These are phyloP conservation scores for Coryphaenoides rupestris DNA, from an alignment of 2,113 vertebrate genomes.

Conservation along the genomic window DNA sequence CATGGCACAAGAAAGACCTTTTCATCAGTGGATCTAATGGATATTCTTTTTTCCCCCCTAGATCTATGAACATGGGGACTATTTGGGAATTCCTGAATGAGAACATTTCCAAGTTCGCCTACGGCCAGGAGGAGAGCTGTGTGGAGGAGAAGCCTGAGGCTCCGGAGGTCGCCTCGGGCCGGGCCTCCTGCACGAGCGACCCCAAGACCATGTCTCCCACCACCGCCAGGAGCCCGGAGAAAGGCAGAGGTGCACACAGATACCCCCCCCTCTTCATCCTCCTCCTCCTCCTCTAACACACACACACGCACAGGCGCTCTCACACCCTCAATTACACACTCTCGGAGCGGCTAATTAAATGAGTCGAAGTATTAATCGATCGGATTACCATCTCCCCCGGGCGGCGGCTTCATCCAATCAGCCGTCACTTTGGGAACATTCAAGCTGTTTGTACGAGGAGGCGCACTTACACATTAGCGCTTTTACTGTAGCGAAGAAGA, in stretches of 20 bases:
- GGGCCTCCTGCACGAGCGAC: constrained; percentile 47
- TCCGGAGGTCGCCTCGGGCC: constrained; percentile 38
- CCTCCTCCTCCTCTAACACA: constrained; percentile 4
- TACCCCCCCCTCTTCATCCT: constrained; percentile 9
- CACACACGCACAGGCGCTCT: constrained; percentile 16
- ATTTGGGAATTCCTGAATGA: constrained; percentile 82
- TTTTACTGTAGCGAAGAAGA: neutral
- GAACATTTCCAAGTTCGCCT: constrained; percentile 76
- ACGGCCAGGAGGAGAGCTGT: constrained; percentile 50
- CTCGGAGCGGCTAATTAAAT: constrained; percentile 31
- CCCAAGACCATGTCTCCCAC: constrained; percentile 38
- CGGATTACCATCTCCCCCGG: constrained; percentile 16
- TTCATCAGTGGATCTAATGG: too few relatives aligned
- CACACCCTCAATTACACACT: constrained; percentile 18
- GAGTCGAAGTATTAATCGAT: constrained; percentile 29
- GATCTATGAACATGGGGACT: constrained; percentile 63
- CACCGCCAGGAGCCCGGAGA: constrained; percentile 51
- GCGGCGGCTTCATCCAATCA: neutral
- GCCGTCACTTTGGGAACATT: neutral
- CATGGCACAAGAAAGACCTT: too few relatives aligned
- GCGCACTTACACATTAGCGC: too few relatives aligned
- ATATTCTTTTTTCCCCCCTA: constrained; percentile 49
- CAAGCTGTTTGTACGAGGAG: neutral
- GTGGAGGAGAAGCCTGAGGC: constrained; percentile 43
- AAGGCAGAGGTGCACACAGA: constrained; percentile 66